Evolutionary conservation across 2,113 vertebrate genomes (phyloP), one percentile per base, ranked within the genome.

Genomic region (Lophotis ruficrista): DNA sequence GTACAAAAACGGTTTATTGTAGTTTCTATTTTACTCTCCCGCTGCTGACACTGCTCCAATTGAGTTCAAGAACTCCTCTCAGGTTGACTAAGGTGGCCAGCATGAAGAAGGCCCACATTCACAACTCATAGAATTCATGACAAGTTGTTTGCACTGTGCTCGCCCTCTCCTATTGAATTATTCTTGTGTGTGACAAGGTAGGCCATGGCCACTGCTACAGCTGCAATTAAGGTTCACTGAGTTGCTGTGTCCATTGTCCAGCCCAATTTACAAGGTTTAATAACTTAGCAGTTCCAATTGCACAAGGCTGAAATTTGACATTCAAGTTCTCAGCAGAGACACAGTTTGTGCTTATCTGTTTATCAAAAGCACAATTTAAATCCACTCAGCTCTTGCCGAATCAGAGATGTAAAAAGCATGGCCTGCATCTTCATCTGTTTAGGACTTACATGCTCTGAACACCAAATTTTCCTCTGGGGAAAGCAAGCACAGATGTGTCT

Each of bases 331-430:
- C 75, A 90, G 62, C 86, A 86, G 60, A 78, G 64, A 27, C 50
- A 66, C 37, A 58, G 30, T 68, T 76, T 72, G 73, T 64, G 76
- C 38, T 92, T 79, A 56, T 57, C 83, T 84, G 43, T 53, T 84
- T 95, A 82, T 69, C 77, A 82, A 89, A 78, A 91, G 33, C 45
- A 84, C 53, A 84, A 33, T 73, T 91, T 78, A 84, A 94, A 91
- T 68, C 33, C 72, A 62, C 56, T 64, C 72, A 58, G 10, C 51
- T 71, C 6, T 33, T 84, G 64, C 83, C 70, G 60, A 73, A 64
- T n/a, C 9, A 13, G 47, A 95, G 45, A 77, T 60, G 83, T 68
- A 31, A 56, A 68, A 83, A 62, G 25, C 56, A 47, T 2, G 5
- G 54, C 30, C 79, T 69, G 27, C 2, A 4, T 61, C 72, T 57